Conservation (phyloP, 1,140 invertebrate species). For the Lasaia peninsularis region DNA sequence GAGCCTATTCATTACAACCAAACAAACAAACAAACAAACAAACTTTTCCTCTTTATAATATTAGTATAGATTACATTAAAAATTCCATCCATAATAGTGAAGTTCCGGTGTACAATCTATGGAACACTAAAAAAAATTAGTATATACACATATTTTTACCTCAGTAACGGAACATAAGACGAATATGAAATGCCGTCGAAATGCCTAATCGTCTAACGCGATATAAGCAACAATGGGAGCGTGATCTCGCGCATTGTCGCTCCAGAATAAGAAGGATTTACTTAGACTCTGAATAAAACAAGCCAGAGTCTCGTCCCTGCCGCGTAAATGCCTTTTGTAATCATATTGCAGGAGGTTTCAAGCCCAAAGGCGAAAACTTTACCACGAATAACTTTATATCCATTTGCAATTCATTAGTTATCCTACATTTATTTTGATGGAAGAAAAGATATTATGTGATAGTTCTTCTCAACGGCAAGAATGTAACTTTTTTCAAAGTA, state of each 20-base stretch:
- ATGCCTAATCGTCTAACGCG: constrained; percentile 62
- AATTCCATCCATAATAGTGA: too few species aligned
- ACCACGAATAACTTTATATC: constrained; percentile 22
- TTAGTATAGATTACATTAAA: too few species aligned
- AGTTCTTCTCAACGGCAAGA: not conserved
- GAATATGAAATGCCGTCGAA: constrained; percentile 38
- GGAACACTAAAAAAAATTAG: not conserved
- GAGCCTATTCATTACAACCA: too few species aligned
- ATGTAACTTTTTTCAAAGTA: not conserved
- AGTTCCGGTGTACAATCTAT: too few species aligned
- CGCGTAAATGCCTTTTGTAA: constrained; percentile 53
- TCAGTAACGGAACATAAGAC: not conserved
- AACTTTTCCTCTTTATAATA: too few species aligned
- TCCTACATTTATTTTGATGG: constrained; percentile 9
- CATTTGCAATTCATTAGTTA: constrained; percentile 32
- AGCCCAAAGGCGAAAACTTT: constrained; percentile 19
- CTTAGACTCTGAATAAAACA: constrained; percentile 58
- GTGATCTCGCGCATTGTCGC: constrained; percentile 58
- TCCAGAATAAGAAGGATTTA: constrained; percentile 65
- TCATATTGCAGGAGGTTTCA: constrained; percentile 39
- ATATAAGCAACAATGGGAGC: constrained; percentile 56
- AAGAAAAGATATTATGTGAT: not conserved
- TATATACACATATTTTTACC: not conserved
- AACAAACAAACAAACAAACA: too few species aligned
- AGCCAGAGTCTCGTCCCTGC: constrained; percentile 42